phyloP scores from a whole-genome alignment of 2,797 vertebrate species.

The Propithecus deckenii region DNA sequence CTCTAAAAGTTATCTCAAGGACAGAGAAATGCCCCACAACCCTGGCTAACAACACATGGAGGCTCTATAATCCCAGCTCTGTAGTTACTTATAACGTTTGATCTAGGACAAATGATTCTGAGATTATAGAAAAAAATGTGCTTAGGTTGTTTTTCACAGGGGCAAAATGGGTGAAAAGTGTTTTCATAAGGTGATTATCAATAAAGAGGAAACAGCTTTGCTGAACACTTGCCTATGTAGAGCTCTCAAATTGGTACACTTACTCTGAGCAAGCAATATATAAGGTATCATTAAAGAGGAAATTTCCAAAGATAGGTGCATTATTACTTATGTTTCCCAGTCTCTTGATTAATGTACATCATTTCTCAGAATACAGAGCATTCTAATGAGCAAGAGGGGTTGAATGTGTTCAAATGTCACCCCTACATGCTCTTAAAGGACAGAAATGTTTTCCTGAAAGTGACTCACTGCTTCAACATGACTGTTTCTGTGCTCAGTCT shows the following conservation, averaged over 20 bases:
- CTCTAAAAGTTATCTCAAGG: background rate
- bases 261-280: background rate
- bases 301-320: background rate
- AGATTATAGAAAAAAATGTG: background rate
- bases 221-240: background rate
- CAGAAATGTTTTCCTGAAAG: conserved; percentile 7
- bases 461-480: background rate
- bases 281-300: background rate
- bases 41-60: background rate
- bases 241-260: background rate
- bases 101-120: background rate
- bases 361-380: background rate
- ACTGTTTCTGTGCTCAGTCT: background rate
- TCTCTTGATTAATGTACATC: background rate
- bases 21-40: background rate
- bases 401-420: background rate
- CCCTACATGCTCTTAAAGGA: background rate
- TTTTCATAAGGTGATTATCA: background rate
- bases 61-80: background rate
- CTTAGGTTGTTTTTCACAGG: background rate
- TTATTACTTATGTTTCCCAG: background rate
- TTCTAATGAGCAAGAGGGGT: background rate
- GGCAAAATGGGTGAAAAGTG: background rate
- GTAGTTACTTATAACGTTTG: background rate
- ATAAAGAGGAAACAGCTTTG: background rate